Percentiles rank a stretch among this genome's conserved stretches.
These are phyloP conservation scores for Sarcophaga peregrina DNA, from an alignment of 1,140 invertebrate genomes.

Conservation along the genomic window DNA sequence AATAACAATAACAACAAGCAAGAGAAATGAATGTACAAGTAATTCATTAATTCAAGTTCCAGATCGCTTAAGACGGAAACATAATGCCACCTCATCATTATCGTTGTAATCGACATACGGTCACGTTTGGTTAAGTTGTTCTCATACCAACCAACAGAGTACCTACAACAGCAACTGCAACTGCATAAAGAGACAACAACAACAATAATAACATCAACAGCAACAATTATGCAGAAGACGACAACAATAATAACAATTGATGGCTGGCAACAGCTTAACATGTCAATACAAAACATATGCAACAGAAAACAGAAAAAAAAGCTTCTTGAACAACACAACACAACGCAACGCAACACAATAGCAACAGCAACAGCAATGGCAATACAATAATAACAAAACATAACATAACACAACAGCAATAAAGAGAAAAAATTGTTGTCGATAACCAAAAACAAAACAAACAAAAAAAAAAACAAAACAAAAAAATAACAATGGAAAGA, in stretches of 20 bases:
- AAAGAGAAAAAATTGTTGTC: conserved; percentile 8
- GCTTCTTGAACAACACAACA: conserved; percentile 30
- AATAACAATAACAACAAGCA: neutral
- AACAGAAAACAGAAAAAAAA: conserved; percentile 20
- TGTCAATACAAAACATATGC: conserved; percentile 28
- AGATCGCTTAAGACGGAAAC: conserved; percentile 41
- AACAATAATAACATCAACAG: neutral
- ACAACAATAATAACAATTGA: neutral
- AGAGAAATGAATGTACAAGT: neutral
- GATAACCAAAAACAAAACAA: conserved; percentile 1
- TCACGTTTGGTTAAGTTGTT: conserved; percentile 20
- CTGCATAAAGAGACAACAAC: neutral
- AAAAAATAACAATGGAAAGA: neutral
- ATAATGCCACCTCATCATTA: conserved; percentile 42
- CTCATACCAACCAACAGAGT: neutral
- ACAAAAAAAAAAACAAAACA: neutral
- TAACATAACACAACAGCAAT: neutral
- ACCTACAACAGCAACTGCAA: neutral
- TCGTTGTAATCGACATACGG: conserved; percentile 41
- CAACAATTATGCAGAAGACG: neutral
- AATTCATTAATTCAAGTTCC: conserved; percentile 42
- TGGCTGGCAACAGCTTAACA: conserved; percentile 21
- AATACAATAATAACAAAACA: neutral
- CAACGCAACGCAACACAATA: neutral
- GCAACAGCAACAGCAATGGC: neutral